Conservation (phyloP, 2,113 vertebrate species). For the Tragulus kanchil region DNA sequence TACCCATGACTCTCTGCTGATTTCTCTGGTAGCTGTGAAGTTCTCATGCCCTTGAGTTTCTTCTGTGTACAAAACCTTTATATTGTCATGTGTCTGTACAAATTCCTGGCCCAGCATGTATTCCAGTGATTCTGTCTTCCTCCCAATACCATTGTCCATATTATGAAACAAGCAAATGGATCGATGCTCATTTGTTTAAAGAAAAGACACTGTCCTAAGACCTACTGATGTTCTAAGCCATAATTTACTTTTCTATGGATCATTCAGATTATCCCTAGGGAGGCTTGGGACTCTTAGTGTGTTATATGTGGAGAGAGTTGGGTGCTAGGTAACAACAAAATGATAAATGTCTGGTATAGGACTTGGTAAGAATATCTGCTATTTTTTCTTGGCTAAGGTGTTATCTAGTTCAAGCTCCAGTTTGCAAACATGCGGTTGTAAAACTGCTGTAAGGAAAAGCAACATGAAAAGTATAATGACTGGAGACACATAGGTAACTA, state of each 20-base stretch:
- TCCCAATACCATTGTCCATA: neutral
- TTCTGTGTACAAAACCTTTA: neutral
- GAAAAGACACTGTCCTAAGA: neutral
- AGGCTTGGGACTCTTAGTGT: neutral
- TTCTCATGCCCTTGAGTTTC: neutral
- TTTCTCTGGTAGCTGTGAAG: constrained; percentile 5
- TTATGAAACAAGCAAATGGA: constrained; percentile 27
- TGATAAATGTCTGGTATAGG: neutral
- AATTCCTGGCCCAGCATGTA: neutral
- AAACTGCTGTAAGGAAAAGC: neutral
- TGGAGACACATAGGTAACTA: neutral
- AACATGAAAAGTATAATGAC: neutral
- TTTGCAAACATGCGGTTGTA: too few relatives aligned
- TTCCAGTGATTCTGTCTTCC: neutral
- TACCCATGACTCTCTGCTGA: neutral
- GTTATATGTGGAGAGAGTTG: neutral
- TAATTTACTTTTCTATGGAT: neutral
- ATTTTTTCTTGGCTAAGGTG: neutral
- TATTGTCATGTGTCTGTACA: neutral
- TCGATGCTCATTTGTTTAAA: neutral
- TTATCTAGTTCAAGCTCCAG: neutral
- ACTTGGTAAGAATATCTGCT: neutral
- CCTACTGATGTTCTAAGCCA: neutral
- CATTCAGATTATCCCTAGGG: neutral
- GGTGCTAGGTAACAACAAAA: neutral